phyloP scores from a whole-genome alignment of 2,113 vertebrate genomes.

The Embiotoca jacksoni region DNA sequence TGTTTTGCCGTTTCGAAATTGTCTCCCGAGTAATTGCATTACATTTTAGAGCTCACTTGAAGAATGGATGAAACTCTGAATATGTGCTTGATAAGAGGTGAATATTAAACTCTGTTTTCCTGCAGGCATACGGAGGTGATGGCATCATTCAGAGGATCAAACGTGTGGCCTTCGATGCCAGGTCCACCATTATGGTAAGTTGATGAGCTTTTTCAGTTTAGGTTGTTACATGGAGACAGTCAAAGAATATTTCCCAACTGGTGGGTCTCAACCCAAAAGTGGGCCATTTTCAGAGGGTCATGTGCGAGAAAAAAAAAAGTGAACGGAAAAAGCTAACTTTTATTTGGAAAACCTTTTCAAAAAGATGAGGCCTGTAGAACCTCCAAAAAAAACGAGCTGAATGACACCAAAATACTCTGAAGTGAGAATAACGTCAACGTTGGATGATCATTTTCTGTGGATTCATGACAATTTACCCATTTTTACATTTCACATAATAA shows the following conservation, averaged over 20 bases:
- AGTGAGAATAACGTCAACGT: too few species aligned
- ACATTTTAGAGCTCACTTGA: too few species aligned
- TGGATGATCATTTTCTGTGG: too few species aligned
- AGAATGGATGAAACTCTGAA: neutral
- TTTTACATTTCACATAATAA: too few species aligned
- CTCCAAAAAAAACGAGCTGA: too few species aligned
- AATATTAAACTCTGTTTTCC: constrained; percentile 40
- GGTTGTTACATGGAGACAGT: neutral
- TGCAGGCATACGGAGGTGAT: constrained; percentile 96
- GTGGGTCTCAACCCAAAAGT: neutral
- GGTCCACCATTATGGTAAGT: constrained; percentile 94
- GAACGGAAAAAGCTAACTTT: too few species aligned
- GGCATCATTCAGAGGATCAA: constrained; percentile 94
- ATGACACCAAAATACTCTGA: neutral
- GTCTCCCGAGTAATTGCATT: neutral
- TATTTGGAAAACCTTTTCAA: too few species aligned
- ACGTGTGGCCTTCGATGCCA: constrained; percentile 93
- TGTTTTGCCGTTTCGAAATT: too few species aligned
- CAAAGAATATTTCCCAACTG: neutral
- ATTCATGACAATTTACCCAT: too few species aligned
- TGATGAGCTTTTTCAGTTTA: neutral
- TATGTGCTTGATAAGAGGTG: neutral
- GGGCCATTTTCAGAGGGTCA: too few species aligned
- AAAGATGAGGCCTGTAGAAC: too few species aligned
- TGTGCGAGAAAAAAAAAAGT: too few species aligned